These are phyloP conservation scores for Coptotermes formosanus DNA, from an alignment of 1,140 invertebrate species.

Conservation along the genomic window DNA sequence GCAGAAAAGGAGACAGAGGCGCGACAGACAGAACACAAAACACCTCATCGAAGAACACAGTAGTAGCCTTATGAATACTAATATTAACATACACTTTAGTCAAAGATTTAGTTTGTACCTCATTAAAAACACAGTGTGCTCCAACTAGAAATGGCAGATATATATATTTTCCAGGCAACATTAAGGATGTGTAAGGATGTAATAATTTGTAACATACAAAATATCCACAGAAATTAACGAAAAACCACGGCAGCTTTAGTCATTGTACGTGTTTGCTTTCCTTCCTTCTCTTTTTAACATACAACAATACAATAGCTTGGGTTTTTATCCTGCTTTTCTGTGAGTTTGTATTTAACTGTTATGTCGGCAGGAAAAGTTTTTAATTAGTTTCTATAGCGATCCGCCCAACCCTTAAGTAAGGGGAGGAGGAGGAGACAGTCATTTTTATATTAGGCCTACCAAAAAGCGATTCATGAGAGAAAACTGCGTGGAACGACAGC, in stretches of 20 bases:
- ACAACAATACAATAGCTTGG: neutral
- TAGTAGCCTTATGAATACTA: too few species aligned
- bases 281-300: neutral
- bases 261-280: neutral
- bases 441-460: neutral
- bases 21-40: too few species aligned
- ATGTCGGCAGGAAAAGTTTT: conserved; percentile 6
- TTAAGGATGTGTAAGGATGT: neutral
- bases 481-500: neutral
- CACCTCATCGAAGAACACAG: too few species aligned
- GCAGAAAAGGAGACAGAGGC: too few species aligned
- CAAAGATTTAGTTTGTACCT: too few species aligned
- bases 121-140: too few species aligned
- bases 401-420: neutral
- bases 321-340: neutral
- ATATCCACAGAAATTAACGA: neutral
- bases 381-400: conserved; percentile 14
- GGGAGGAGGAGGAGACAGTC: neutral
- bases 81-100: too few species aligned
- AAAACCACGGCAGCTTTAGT: neutral
- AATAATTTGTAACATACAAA: neutral
- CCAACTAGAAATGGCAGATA: neutral
- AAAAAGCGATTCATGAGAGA: neutral
- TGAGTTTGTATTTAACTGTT: neutral
- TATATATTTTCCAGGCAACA: neutral